Evolutionary conservation across 2,888 invertebrate species (phyloP).

Genomic region (Kryphioiulus occultus): DNA sequence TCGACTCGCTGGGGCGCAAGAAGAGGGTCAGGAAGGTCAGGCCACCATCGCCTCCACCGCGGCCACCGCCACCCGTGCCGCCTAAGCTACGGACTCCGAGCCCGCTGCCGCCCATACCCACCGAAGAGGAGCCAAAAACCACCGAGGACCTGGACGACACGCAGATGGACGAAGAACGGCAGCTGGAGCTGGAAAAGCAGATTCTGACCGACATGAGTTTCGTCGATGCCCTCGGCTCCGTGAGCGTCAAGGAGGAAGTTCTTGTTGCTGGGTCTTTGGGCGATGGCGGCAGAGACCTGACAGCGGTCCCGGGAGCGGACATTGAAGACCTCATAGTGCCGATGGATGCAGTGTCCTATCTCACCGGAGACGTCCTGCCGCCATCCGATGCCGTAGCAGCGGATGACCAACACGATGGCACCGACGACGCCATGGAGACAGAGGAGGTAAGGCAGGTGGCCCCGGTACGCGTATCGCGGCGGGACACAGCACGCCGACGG

Average conservation of each 20-base stretch:
- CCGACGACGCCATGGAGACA: background rate
- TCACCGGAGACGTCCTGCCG: background rate
- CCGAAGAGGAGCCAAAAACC: background rate
- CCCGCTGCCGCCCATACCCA: constrained; percentile 36
- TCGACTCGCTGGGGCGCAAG: background rate
- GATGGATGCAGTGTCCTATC: background rate
- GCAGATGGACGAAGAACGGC: background rate
- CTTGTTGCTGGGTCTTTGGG: background rate
- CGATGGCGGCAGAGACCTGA: background rate
- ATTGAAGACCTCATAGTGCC: background rate
- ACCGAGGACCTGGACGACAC: background rate
- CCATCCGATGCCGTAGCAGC: background rate
- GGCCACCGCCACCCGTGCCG: background rate
- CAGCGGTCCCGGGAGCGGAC: background rate
- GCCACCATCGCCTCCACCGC: background rate
- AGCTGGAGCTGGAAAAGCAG: background rate
- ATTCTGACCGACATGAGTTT: background rate
- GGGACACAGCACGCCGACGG: background rate
- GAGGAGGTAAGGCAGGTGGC: background rate
- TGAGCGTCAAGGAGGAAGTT: constrained; percentile 7
- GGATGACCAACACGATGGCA: background rate
- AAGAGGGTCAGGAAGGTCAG: background rate
- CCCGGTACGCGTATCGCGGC: background rate
- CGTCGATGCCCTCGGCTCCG: background rate
- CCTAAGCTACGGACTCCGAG: constrained; percentile 38